Evolutionary conservation across 2,888 invertebrate genomes (phyloP).

Genomic region (Neria commutata): DNA sequence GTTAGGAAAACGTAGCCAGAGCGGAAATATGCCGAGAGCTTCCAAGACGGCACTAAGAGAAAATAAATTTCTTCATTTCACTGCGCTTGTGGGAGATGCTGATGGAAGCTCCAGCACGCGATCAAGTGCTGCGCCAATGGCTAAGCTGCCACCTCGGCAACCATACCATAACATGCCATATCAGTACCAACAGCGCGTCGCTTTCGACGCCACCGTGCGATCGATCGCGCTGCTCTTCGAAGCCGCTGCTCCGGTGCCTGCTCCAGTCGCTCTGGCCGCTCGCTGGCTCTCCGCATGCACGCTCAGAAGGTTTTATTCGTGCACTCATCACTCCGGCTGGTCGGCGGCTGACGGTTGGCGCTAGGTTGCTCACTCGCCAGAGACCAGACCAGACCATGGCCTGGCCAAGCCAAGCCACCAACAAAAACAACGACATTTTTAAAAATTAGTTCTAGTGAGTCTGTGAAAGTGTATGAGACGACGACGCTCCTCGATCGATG

Average conservation of each 20-base stretch:
- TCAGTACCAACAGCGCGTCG: neutral
- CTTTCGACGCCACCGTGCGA: neutral
- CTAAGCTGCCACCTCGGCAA: neutral
- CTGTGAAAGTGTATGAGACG: conserved; percentile 60
- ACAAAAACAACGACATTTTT: conserved; percentile 55
- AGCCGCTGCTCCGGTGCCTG: neutral
- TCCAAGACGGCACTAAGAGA: conserved; percentile 21
- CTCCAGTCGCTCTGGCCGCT: neutral
- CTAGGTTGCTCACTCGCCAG: neutral
- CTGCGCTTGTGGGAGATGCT: conserved; percentile 28
- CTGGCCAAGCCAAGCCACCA: conserved; percentile 27
- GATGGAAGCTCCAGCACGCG: conserved; percentile 4
- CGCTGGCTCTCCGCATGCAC: too few relatives aligned
- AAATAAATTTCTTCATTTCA: conserved; percentile 56
- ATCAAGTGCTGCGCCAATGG: neutral
- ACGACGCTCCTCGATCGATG: conserved; percentile 30
- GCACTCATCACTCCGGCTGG: neutral
- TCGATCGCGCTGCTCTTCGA: neutral
- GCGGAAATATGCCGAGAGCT: too few relatives aligned
- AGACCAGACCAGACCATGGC: neutral
- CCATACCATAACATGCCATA: neutral
- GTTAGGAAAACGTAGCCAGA: too few relatives aligned
- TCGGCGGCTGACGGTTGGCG: too few relatives aligned
- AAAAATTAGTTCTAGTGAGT: conserved; percentile 58
- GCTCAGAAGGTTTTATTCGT: too few relatives aligned